These are phyloP conservation scores for Linhomoeus sp. DNA, from an alignment of 2,888 invertebrate genomes.

Conservation along the genomic window DNA sequence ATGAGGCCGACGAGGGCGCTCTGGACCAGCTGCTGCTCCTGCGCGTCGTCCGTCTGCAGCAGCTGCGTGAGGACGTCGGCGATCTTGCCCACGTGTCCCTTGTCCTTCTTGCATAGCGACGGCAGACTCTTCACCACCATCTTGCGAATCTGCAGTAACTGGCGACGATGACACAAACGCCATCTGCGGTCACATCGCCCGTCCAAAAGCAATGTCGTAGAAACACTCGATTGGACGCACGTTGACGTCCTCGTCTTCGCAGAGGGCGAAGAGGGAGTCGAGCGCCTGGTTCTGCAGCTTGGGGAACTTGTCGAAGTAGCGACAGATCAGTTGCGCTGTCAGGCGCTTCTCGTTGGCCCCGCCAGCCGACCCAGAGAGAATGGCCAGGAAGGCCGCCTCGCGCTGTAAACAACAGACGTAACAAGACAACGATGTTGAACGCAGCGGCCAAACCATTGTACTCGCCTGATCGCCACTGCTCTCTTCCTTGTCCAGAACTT, in stretches of 20 bases:
- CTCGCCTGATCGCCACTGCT: too few relatives aligned
- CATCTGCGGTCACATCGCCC: background rate
- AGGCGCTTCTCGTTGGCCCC: conserved; percentile 69
- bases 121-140: conserved; percentile 82
- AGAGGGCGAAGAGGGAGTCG: conserved; percentile 74
- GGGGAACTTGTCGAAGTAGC: conserved; percentile 80
- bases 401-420: conserved; percentile 58
- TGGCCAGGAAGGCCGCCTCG: conserved; percentile 63
- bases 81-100: conserved; percentile 60
- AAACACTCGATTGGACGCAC: conserved; percentile 32
- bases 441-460: too few relatives aligned
- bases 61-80: conserved; percentile 79
- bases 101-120: conserved; percentile 55
- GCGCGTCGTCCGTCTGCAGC: conserved; percentile 59
- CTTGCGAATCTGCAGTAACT: conserved; percentile 52
- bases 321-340: conserved; percentile 80
- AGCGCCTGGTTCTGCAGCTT: conserved; percentile 61
- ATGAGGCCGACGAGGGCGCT: conserved; percentile 58
- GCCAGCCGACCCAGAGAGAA: conserved; percentile 68
- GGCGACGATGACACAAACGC: background rate
- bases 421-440: too few relatives aligned
- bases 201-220: background rate
- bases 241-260: conserved; percentile 77
- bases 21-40: conserved; percentile 62
- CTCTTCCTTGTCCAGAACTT: too few relatives aligned